A percentile compares a stretch with the other conserved stretches of the same genome.
Conservation (phyloP, 2,888 invertebrate genomes). For the Oxytorus armatus region DNA sequence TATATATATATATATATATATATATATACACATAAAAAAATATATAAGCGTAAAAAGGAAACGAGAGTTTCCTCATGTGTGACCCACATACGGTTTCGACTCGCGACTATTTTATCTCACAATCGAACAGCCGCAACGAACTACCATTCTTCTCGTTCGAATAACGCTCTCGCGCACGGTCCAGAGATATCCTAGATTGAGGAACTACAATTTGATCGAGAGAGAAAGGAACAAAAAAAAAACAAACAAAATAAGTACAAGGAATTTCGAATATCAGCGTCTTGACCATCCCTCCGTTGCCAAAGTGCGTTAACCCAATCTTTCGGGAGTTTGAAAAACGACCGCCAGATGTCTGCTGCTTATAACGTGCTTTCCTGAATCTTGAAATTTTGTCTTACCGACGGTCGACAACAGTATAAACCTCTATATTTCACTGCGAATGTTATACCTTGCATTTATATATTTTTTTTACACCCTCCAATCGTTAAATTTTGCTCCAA, state of each 20-base stretch:
- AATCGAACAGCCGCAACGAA: conserved; percentile 39
- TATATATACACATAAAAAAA: neutral
- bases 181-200: conserved; percentile 10
- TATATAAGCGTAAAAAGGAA: conserved; percentile 25
- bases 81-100: conserved; percentile 56
- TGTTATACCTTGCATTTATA: neutral
- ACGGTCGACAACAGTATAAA: conserved; percentile 1
- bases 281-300: neutral
- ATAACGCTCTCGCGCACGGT: conserved; percentile 41
- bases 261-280: conserved; percentile 13
- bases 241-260: neutral
- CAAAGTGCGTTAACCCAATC: neutral
- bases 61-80: conserved; percentile 33
- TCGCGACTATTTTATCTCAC: conserved; percentile 45
- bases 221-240: conserved; percentile 2
- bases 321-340: conserved; percentile 4
- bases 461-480: no score
- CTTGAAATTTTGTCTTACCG: conserved; percentile 8
- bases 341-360: conserved; percentile 28
- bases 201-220: conserved; percentile 13
- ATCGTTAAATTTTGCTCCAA: no score
- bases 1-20: conserved; percentile 3
- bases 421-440: neutral
- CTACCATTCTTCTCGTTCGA: conserved; percentile 32
- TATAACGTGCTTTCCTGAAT: neutral